Evolutionary conservation across 2,888 invertebrate genomes (phyloP), one percentile per base, ranked within the genome.

Genomic region (Acanthopleura granulata): DNA sequence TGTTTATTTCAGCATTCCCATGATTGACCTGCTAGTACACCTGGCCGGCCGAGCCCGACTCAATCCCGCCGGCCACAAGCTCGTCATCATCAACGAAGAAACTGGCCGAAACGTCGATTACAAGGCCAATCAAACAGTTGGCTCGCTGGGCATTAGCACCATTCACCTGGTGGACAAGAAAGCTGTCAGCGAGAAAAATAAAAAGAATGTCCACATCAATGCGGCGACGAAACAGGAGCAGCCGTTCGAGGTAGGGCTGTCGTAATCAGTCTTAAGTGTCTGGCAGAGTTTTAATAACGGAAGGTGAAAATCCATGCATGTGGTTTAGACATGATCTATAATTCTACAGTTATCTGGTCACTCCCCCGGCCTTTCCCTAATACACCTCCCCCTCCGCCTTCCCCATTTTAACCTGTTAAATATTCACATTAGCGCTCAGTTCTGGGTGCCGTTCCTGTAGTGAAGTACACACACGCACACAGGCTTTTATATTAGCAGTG

Each of bases 21-120:
- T 95, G 94, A 94, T 94, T 94, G 95, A 95, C 88, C 92, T 95
- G 71, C 92, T 94, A 81, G 93, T 95, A 74, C 94, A 94, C 87
- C 93, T 94, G 81, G 93, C 94, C 66, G 94, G 94, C 71, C 92
- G 93, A 71, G 93, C 94, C 89, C 93, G 93, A 88, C 82, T 95
- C 79, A 93, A 93, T 82, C 93, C 94, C 51, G 93, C 94, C 77
- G 93, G 93, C 79, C 93, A 94, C 90, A 92, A 93, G 30, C 91
- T 94, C 51, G 93, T 94, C 85, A 87, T 90, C 15, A 93, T 93
- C 18, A 91, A 93, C 77, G 94, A 93, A 83, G 89, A 92, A 84
- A 93, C 93, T 70, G 84, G 84, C 49, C 84, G 84, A 70, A 79
- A 82, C 4, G 91, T 94, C 79, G 93, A 93, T 71, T 94, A 94